Percentiles rank a stretch among this genome's conserved stretches.
Conservation (phyloP, 2,113 vertebrate genomes). For the Halcyon senegalensis region DNA sequence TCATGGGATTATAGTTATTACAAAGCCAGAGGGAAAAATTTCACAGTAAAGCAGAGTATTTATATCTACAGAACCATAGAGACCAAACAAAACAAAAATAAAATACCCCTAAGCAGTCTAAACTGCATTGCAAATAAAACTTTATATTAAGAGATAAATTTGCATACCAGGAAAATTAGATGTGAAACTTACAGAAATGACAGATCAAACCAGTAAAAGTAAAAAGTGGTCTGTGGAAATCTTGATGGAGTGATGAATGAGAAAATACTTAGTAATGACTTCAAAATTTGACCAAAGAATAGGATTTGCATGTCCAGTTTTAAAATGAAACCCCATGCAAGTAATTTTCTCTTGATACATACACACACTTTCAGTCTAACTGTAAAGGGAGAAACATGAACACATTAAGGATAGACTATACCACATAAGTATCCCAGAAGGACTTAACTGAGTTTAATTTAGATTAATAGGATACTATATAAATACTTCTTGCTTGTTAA, state of each 20-base stretch:
- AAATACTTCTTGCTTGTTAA: constrained; percentile 65
- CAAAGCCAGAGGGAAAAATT: constrained; percentile 19
- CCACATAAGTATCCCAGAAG: constrained; percentile 13
- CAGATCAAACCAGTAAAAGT: neutral
- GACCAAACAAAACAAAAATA: constrained; percentile 47
- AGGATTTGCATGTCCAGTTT: constrained; percentile 12
- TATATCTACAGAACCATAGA: constrained; percentile 12
- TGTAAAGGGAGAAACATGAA: constrained; percentile 37
- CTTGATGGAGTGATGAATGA: neutral
- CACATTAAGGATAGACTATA: constrained; percentile 44
- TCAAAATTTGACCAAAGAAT: constrained; percentile 19
- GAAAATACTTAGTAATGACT: neutral
- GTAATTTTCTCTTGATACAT: constrained; percentile 32
- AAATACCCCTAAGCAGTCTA: constrained; percentile 38
- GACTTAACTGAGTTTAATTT: constrained; percentile 64
- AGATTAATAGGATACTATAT: constrained; percentile 60
- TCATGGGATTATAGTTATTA: neutral
- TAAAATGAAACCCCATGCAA: constrained; percentile 26
- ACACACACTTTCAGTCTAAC: constrained; percentile 24
- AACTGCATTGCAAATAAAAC: constrained; percentile 42
- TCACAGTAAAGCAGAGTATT: neutral
- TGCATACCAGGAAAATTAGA: constrained; percentile 28
- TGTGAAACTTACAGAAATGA: neutral
- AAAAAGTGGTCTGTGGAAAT: neutral
- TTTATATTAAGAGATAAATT: constrained; percentile 41